phyloP scores from a whole-genome alignment of 2,113 vertebrate genomes.

The Lampris megalopsis region DNA sequence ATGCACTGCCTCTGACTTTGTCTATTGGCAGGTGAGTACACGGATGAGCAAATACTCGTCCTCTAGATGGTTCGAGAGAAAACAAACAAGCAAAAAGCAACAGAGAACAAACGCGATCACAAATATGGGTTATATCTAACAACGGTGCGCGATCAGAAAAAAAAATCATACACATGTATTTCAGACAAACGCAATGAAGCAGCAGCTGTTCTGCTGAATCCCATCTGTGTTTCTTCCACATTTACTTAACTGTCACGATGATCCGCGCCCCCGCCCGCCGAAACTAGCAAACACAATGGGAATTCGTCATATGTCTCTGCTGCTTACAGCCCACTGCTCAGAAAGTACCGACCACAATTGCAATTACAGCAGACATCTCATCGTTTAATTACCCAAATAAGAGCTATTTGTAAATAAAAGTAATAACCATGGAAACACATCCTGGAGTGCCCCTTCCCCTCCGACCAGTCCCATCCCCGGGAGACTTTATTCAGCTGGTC shows the following conservation, averaged over 20 bases:
- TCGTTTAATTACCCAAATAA: not conserved
- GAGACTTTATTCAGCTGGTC: too few relatives aligned
- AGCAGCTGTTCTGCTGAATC: constrained; percentile 1
- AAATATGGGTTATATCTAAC: not conserved
- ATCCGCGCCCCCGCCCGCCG: not conserved
- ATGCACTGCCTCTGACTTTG: too few relatives aligned
- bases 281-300: constrained; percentile 13
- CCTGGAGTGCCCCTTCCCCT: not conserved
- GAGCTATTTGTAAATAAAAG: not conserved
- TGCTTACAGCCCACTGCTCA: constrained; percentile 5
- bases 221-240: constrained; percentile 2
- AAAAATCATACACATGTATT: constrained; percentile 11
- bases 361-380: constrained; percentile 2
- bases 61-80: too few relatives aligned
- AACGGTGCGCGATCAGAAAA: not conserved
- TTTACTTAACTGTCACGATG: not conserved
- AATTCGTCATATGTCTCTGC: constrained; percentile 17
- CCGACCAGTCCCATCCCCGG: too few relatives aligned
- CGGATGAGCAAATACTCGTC: too few relatives aligned
- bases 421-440: not conserved
- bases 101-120: too few relatives aligned
- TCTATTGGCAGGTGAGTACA: too few relatives aligned
- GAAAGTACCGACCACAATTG: constrained; percentile 37
- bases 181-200: constrained; percentile 1
- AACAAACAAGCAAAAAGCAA: too few relatives aligned